Percentiles rank a stretch among this genome's conserved stretches.
Evolutionary conservation across 2,113 vertebrate species (phyloP).

Genomic region (Ophiodon elongatus): DNA sequence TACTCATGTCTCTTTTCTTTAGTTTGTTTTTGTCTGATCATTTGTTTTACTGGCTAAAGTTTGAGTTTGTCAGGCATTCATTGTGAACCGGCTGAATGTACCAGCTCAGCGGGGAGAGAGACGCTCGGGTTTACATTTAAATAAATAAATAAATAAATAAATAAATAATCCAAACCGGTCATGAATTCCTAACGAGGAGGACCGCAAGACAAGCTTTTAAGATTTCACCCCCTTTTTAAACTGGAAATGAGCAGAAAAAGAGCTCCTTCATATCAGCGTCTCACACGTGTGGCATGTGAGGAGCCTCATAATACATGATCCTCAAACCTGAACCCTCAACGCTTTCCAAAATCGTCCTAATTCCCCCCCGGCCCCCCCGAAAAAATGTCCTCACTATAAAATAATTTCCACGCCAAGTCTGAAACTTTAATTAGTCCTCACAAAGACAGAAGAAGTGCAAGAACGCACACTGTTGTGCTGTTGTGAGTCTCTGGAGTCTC

Average conservation of each 20-base stretch:
- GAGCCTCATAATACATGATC: not conserved
- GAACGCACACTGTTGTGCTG: not conserved
- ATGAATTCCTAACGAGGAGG: constrained; percentile 44
- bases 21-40: constrained; percentile 69
- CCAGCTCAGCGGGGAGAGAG: constrained; percentile 75
- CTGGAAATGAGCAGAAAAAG: not conserved
- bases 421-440: not conserved
- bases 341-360: not conserved
- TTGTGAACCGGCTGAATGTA: constrained; percentile 76
- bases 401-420: constrained; percentile 6
- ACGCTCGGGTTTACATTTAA: constrained; percentile 27
- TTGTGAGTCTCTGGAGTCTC: constrained; percentile 9
- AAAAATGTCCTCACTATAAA: not conserved
- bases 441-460: constrained; percentile 18
- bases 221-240: not conserved
- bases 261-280: constrained; percentile 2
- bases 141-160: too few species aligned
- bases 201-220: constrained; percentile 1
- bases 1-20: constrained; percentile 60
- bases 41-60: constrained; percentile 73
- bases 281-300: not conserved
- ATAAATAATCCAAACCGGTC: not conserved
- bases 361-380: not conserved
- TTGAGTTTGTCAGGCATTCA: constrained; percentile 79
- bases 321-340: not conserved